These are phyloP conservation scores for Bibio marci DNA, from an alignment of 2,888 invertebrate species.

Conservation along the genomic window DNA sequence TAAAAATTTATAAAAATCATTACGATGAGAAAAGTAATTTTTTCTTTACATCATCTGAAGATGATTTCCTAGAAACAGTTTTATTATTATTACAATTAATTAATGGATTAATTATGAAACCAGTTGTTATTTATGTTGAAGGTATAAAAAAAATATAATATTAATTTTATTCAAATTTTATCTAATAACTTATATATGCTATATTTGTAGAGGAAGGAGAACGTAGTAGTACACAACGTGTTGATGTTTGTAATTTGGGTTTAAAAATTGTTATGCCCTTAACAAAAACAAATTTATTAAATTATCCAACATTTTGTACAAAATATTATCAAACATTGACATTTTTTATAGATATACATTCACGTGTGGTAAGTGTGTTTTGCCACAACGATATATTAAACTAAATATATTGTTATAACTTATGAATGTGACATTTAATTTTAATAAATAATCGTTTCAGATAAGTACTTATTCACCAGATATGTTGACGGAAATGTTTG, in stretches of 20 bases:
- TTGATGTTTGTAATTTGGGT: slow-evolving; percentile 47
- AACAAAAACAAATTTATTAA: slow-evolving; percentile 51
- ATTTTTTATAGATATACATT: slow-evolving; percentile 45
- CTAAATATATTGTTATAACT: no score
- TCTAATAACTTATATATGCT: no score
- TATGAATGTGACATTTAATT: no score
- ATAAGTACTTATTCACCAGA: slow-evolving; percentile 31
- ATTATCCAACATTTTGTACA: slow-evolving; percentile 47
- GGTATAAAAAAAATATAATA: no score
- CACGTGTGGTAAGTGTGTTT: slow-evolving; percentile 35
- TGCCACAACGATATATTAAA: no score
- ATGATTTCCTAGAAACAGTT: no score
- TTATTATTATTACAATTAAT: not conserved
- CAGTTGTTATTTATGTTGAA: no score
- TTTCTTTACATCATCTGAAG: no score
- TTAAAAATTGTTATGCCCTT: slow-evolving; percentile 54
- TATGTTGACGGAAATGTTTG: slow-evolving; percentile 34
- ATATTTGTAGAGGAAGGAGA: not conserved
- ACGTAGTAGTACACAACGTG: slow-evolving; percentile 17
- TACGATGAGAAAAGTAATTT: no score
- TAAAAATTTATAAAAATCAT: no score
- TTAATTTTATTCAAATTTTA: no score
- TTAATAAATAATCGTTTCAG: no score
- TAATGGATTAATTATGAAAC: not conserved
- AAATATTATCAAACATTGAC: slow-evolving; percentile 45